These are phyloP conservation scores for Zaprionus vittiger DNA, from an alignment of 1,140 invertebrate species.

Conservation along the genomic window DNA sequence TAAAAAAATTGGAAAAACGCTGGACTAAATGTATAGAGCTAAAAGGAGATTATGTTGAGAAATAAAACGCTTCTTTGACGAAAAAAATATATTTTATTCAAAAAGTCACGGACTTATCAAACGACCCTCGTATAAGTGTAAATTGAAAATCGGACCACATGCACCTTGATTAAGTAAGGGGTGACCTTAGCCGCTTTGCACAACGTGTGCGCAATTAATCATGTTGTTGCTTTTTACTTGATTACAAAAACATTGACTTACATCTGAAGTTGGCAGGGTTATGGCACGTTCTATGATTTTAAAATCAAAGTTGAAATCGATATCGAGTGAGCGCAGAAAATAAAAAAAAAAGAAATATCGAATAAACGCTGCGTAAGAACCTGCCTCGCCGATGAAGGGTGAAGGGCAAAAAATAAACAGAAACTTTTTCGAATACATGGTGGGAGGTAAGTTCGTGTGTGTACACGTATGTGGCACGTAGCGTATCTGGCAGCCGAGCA, in stretches of 20 bases:
- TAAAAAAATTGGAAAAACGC: no score
- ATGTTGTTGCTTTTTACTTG: neutral
- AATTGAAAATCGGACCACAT: neutral
- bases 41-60: no score
- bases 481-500: neutral
- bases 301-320: slow-evolving; percentile 7
- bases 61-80: no score
- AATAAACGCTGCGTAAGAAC: neutral
- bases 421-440: neutral
- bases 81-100: no score
- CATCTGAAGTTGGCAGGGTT: neutral
- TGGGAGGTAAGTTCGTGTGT: no score
- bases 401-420: neutral
- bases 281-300: slow-evolving; percentile 5
- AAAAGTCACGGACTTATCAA: no score
- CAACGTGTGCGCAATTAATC: neutral
- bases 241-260: neutral
- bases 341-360: neutral
- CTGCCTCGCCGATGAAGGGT: neutral
- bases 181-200: neutral
- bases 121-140: no score
- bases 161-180: neutral
- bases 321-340: neutral
- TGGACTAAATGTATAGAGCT: no score
- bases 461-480: neutral